These are phyloP conservation scores for Falcunculus frontatus DNA, from an alignment of 2,113 vertebrate species.

Conservation along the genomic window DNA sequence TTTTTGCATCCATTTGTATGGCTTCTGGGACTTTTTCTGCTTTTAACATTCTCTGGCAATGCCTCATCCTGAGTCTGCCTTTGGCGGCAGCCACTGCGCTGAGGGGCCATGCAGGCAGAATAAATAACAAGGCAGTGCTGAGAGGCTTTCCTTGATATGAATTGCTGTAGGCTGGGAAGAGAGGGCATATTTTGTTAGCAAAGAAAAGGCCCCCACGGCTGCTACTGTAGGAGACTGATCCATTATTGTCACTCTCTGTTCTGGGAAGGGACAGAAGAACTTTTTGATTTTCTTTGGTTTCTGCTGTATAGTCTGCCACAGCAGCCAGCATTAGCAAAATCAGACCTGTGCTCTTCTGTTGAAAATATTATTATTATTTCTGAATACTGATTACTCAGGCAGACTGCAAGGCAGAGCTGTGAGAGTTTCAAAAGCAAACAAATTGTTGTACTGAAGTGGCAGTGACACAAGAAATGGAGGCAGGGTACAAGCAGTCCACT, in stretches of 20 bases:
- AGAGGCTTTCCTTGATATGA: conserved; percentile 4
- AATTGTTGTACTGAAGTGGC: not conserved
- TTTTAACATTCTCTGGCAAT: conserved; percentile 18
- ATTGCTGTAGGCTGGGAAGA: not conserved
- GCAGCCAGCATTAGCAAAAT: not conserved
- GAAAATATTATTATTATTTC: not conserved
- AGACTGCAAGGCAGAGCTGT: not conserved
- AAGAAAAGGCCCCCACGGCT: not conserved
- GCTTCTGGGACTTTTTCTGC: conserved; percentile 6
- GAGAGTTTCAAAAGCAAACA: not conserved
- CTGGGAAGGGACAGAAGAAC: not conserved
- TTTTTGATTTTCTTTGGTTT: conserved; percentile 23
- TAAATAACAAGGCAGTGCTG: conserved; percentile 3
- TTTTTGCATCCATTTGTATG: not conserved
- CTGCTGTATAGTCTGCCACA: not conserved
- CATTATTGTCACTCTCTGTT: not conserved
- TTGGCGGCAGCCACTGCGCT: not conserved
- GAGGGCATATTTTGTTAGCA: not conserved
- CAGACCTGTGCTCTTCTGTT: not conserved
- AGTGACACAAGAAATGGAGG: not conserved
- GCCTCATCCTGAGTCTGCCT: not conserved
- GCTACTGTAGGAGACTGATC: not conserved
- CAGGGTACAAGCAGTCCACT: not conserved
- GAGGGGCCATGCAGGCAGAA: not conserved
- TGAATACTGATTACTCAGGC: conserved; percentile 20